These are phyloP conservation scores for Syrphus vitripennis DNA, from an alignment of 2,888 invertebrate genomes.

Conservation along the genomic window DNA sequence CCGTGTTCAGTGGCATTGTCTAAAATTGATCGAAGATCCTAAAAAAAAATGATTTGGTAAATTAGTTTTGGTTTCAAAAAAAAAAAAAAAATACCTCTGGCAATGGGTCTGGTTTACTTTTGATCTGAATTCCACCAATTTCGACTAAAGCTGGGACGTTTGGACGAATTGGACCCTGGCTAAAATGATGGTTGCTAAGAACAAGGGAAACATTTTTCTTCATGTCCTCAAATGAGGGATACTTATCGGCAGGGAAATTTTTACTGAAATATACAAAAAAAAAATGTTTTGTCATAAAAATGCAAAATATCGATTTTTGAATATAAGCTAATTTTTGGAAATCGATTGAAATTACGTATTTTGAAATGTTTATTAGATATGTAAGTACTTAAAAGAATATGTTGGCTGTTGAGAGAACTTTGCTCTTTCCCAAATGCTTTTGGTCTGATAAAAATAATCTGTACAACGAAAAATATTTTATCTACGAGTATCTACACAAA, in stretches of 20 bases:
- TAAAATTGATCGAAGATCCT: constrained; percentile 75
- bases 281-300: too few species aligned
- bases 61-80: not conserved
- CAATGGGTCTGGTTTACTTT: constrained; percentile 74
- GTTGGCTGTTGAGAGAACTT: too few species aligned
- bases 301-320: too few species aligned
- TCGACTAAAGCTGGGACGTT: constrained; percentile 75
- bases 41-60: not conserved
- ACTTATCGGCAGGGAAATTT: constrained; percentile 74
- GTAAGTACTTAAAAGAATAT: too few species aligned
- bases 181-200: constrained; percentile 74
- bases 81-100: constrained; percentile 70
- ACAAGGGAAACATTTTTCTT: constrained; percentile 75
- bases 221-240: constrained; percentile 74
- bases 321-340: too few species aligned
- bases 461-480: too few species aligned
- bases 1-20: constrained; percentile 77
- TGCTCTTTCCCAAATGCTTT: too few species aligned
- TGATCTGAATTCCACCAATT: constrained; percentile 76
- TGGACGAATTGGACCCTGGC: constrained; percentile 74
- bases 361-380: too few species aligned
- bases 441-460: too few species aligned
- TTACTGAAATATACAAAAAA: too few species aligned
- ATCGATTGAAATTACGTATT: too few species aligned
- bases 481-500: too few species aligned